Conservation (phyloP, 2,888 invertebrate genomes). For the Leptinotarsa peninsularis region DNA sequence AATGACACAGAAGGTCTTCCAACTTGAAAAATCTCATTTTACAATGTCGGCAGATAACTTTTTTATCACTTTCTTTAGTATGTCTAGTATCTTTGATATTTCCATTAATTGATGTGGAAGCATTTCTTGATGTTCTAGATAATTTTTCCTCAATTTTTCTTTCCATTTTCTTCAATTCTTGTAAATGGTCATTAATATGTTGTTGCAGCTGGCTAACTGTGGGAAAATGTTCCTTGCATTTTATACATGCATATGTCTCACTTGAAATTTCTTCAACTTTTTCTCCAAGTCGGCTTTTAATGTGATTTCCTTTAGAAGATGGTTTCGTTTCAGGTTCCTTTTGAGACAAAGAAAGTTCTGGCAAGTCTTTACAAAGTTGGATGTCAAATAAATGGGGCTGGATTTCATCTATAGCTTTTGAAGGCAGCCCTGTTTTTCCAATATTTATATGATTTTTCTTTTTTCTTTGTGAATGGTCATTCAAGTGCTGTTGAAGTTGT, state of each 20-base stretch:
- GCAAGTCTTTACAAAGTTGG: not conserved
- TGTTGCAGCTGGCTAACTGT: not conserved
- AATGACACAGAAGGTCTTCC: not conserved
- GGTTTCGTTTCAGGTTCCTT: not conserved
- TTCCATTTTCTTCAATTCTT: not conserved
- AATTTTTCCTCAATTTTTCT: not conserved
- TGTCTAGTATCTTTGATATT: no score
- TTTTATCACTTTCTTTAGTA: not conserved
- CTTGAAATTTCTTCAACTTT: not conserved
- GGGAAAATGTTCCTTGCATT: not conserved
- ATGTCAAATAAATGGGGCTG: no score
- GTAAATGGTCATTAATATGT: not conserved
- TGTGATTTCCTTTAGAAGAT: not conserved
- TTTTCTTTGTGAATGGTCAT: no score
- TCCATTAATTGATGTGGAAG: not conserved
- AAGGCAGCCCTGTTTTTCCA: no score
- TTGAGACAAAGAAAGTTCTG: not conserved
- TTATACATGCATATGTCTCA: not conserved
- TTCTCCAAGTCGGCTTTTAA: not conserved
- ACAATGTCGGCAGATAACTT: conserved; percentile 2
- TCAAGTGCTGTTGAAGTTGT: no score
- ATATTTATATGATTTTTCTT: no score
- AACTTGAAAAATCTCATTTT: not conserved
- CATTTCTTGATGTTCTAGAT: not conserved
- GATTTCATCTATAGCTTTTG: no score